Percentiles rank a stretch among this genome's conserved stretches.
Evolutionary conservation across 1,140 invertebrate species (phyloP).

Genomic region (Anastrepha ludens): DNA sequence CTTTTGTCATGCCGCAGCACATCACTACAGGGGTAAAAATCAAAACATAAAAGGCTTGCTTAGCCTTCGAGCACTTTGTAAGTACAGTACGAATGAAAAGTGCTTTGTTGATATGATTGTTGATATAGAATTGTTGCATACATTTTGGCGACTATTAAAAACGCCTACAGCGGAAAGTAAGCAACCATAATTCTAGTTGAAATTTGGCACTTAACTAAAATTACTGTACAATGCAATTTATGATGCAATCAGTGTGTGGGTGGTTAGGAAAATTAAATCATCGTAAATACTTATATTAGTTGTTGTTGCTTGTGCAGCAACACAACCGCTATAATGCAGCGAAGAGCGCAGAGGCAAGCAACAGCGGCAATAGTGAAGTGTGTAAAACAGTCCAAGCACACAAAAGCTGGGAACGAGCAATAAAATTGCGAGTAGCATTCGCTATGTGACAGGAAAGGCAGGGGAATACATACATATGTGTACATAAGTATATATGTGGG

Average conservation of each 20-base stretch:
- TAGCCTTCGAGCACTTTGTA: no score
- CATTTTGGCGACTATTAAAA: constrained; percentile 25
- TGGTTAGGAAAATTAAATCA: background rate
- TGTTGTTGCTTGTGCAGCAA: background rate
- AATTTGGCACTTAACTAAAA: constrained; percentile 30
- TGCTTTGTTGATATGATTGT: background rate
- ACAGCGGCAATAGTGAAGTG: background rate
- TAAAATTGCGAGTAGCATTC: constrained; percentile 42
- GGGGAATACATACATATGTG: background rate
- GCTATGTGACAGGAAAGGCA: background rate
- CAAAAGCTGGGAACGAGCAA: constrained; percentile 1
- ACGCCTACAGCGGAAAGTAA: background rate
- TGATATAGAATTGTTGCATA: constrained; percentile 30
- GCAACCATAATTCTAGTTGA: constrained; percentile 21
- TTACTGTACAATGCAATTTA: constrained; percentile 10
- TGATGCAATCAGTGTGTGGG: background rate
- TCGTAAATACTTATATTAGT: background rate
- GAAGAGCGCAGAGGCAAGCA: background rate
- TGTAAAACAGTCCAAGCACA: background rate
- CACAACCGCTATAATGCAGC: background rate
- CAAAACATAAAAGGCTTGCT: no score
- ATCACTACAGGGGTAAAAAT: no score
- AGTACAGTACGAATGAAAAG: constrained; percentile 9
- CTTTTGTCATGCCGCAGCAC: no score
- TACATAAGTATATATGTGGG: background rate